Evolutionary conservation across 2,113 vertebrate genomes (phyloP).

Genomic region (Oriolus oriolus): DNA sequence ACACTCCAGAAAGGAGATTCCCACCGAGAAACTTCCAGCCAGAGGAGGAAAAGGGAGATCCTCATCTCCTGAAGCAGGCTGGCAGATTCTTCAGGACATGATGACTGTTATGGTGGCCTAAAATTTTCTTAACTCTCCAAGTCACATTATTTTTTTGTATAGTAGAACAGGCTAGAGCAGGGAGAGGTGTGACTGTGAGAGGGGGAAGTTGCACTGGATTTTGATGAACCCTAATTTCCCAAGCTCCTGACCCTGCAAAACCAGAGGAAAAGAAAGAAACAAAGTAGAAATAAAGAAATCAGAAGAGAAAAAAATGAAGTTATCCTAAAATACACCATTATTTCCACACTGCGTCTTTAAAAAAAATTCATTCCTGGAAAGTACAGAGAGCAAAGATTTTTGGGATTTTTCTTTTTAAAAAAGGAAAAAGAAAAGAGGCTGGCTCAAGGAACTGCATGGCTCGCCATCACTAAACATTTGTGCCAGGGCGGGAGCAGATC

Average conservation of each 20-base stretch:
- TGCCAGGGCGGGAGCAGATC: background rate
- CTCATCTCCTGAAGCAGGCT: background rate
- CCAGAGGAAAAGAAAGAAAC: background rate
- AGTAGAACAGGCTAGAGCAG: background rate
- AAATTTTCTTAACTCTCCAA: background rate
- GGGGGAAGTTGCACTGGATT: background rate
- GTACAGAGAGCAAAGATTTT: background rate
- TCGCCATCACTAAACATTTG: background rate
- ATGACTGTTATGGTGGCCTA: background rate
- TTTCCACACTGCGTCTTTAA: background rate
- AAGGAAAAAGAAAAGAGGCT: background rate
- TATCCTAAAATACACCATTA: background rate
- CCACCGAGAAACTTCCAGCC: constrained; percentile 32
- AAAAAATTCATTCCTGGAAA: background rate
- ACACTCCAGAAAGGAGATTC: constrained; percentile 9
- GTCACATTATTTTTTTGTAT: background rate
- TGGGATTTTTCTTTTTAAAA: background rate
- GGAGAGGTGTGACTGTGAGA: background rate
- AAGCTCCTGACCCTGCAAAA: background rate
- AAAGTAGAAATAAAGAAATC: background rate
- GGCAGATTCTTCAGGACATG: background rate
- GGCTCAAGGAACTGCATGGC: background rate
- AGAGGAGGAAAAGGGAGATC: constrained; percentile 31
- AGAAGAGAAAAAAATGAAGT: background rate
- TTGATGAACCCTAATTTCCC: background rate